These are phyloP conservation scores for Actinia equina DNA, from an alignment of 64 coral and sea anemone species.

Conservation along the genomic window DNA sequence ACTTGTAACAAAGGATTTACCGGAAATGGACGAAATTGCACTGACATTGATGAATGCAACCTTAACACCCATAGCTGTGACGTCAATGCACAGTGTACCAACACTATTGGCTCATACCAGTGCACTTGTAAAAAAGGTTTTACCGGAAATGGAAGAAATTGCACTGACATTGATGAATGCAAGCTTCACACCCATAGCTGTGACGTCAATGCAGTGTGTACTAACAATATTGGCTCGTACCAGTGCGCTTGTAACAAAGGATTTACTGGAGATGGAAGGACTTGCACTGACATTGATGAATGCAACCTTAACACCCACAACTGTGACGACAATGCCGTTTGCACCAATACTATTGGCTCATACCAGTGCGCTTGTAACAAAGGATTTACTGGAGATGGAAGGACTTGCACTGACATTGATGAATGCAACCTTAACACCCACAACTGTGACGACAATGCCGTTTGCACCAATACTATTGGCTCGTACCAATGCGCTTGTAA, in stretches of 20 bases:
- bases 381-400: not conserved
- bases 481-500: not conserved
- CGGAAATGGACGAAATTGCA: not conserved
- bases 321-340: not conserved
- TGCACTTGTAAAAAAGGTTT: not conserved
- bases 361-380: no score
- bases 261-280: not conserved
- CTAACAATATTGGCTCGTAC: not conserved
- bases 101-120: not conserved
- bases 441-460: not conserved
- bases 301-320: not conserved
- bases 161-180: constrained; percentile 1
- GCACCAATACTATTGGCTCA: not conserved
- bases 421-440: not conserved
- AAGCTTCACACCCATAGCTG: not conserved
- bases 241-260: no score
- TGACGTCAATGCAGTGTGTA: not conserved
- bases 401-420: not conserved
- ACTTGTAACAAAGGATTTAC: not conserved
- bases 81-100: not conserved
- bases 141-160: not conserved
- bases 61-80: not conserved
- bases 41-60: not conserved
- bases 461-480: not conserved
- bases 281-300: not conserved